Conservation (phyloP, 2,797 vertebrate genomes). For the Prionace glauca region DNA sequence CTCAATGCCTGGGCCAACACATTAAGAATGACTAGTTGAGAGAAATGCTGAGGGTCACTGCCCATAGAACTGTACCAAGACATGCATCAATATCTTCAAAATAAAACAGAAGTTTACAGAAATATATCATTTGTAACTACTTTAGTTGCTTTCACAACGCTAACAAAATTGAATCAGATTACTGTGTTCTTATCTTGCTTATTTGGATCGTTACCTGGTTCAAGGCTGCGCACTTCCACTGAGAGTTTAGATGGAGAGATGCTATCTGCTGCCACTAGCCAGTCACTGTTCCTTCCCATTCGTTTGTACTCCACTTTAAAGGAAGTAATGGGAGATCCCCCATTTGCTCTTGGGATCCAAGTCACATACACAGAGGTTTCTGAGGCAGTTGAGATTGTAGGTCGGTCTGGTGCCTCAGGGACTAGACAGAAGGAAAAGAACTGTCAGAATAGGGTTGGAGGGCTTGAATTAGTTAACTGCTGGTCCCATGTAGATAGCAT, state of each 20-base stretch:
- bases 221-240: conserved; percentile 86
- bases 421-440: conserved; percentile 54
- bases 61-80: not conserved
- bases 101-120: not conserved
- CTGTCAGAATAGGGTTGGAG: not conserved
- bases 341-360: conserved; percentile 93
- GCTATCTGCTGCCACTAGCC: conserved; percentile 78
- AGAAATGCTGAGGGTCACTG: not conserved
- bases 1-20: not conserved
- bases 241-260: conserved; percentile 92
- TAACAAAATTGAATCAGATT: not conserved
- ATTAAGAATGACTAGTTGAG: not conserved
- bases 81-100: not conserved
- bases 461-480: not conserved
- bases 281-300: conserved; percentile 68
- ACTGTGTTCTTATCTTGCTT: not conserved
- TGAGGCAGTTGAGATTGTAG: conserved; percentile 82
- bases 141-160: not conserved
- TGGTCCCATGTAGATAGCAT: not conserved
- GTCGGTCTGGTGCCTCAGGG: conserved; percentile 86
- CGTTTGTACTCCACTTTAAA: conserved; percentile 88
- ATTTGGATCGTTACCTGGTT: conserved; percentile 67
- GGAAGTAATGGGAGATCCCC: conserved; percentile 88
- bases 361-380: conserved; percentile 88
- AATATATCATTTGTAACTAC: not conserved